Conservation (phyloP, 2,888 invertebrate species). For the Erebia aethiops region DNA sequence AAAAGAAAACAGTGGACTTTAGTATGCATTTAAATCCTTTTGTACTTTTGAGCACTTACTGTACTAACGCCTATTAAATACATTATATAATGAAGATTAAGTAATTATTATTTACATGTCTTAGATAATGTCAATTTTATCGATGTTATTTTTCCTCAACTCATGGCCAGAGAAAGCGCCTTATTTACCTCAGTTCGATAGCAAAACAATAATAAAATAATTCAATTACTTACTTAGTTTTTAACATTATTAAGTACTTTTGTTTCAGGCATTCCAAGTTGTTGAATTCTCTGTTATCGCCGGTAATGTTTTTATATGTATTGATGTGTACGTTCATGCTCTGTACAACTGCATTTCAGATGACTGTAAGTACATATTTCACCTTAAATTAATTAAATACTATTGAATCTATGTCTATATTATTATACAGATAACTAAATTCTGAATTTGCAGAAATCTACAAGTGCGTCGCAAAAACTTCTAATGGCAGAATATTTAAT, state of each 20-base stretch:
- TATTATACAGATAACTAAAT: background rate
- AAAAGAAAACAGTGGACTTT: no score
- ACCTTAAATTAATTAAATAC: background rate
- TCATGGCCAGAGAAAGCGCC: background rate
- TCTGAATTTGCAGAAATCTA: constrained; percentile 54
- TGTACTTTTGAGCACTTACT: no score
- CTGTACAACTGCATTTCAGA: constrained; percentile 69
- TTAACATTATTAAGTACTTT: constrained; percentile 1
- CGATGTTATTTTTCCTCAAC: background rate
- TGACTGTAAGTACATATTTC: constrained; percentile 56
- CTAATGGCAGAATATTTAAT: constrained; percentile 69
- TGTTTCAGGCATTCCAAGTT: constrained; percentile 61
- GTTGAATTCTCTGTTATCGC: constrained; percentile 68
- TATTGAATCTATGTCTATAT: background rate
- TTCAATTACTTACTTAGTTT: background rate
- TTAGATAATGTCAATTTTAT: background rate
- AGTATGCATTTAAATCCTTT: no score
- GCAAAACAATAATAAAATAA: background rate
- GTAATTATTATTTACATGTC: no score
- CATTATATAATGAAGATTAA: no score
- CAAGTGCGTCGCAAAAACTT: constrained; percentile 60
- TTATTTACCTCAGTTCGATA: background rate
- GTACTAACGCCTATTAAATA: no score
- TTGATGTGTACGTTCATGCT: constrained; percentile 69
- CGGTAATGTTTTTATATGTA: constrained; percentile 73